phyloP scores from a whole-genome alignment of 1,140 invertebrate species.

The Melitaea cinxia region DNA sequence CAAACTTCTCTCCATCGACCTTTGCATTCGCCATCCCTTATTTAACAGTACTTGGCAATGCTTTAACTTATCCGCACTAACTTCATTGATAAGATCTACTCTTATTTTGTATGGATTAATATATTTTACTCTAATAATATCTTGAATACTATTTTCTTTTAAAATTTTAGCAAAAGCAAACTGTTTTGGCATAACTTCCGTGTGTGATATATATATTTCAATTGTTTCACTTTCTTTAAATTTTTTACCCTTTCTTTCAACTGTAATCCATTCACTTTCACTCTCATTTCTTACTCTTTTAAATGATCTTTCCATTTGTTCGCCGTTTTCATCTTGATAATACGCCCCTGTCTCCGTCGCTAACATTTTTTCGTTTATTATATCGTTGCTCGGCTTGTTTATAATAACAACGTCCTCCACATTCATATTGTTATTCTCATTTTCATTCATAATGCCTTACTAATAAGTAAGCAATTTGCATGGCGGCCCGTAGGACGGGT shows the following conservation, averaged over 20 bases:
- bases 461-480: too few relatives aligned
- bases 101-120: slow-evolving; percentile 29
- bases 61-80: neutral
- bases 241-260: slow-evolving; percentile 20
- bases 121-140: slow-evolving; percentile 31
- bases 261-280: slow-evolving; percentile 11
- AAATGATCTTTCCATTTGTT: neutral
- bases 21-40: slow-evolving; percentile 31
- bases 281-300: slow-evolving; percentile 9
- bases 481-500: too few relatives aligned
- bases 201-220: slow-evolving; percentile 21
- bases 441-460: too few relatives aligned
- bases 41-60: slow-evolving; percentile 21
- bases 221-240: slow-evolving; percentile 18
- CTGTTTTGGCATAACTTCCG: slow-evolving; percentile 37
- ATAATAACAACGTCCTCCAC: too few relatives aligned
- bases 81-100: slow-evolving; percentile 5
- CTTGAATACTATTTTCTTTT: slow-evolving; percentile 18
- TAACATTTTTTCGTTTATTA: too few relatives aligned
- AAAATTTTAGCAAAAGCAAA: slow-evolving; percentile 36
- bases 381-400: too few relatives aligned
- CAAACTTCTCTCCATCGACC: slow-evolving; percentile 20
- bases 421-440: too few relatives aligned
- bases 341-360: too few relatives aligned
- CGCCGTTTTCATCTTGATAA: neutral